These are phyloP conservation scores for Sebastes minor DNA, from an alignment of 2,797 vertebrate species.

Conservation along the genomic window DNA sequence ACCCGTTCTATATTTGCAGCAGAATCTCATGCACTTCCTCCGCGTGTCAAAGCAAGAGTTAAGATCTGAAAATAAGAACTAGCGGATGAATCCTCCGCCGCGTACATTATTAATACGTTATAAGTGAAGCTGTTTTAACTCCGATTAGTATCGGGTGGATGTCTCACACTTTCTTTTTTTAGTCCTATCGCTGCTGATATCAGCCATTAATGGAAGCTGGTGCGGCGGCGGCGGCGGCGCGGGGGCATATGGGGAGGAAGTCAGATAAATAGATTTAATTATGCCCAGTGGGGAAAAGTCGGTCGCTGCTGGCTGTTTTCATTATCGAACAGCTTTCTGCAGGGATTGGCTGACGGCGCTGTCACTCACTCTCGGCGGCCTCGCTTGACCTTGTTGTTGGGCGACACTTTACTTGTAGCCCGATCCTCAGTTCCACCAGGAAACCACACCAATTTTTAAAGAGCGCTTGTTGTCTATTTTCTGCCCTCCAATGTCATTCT, in stretches of 20 bases:
- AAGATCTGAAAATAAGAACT: conserved; percentile 42
- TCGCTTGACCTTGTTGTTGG: conserved; percentile 37
- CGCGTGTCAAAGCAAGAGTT: conserved; percentile 1
- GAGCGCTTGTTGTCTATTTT: conserved; percentile 59
- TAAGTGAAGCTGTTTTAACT: conserved; percentile 65
- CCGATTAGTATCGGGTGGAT: conserved; percentile 47
- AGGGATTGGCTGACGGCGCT: conserved; percentile 11
- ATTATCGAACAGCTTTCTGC: conserved; percentile 18
- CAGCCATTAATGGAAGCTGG: conserved; percentile 51
- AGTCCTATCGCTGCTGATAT: conserved; percentile 10
- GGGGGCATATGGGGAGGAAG: conserved; percentile 45
- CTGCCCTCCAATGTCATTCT: conserved; percentile 23
- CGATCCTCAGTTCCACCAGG: conserved; percentile 46
- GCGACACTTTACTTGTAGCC: conserved; percentile 27
- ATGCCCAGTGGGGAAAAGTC: conserved; percentile 47
- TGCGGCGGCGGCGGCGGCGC: not conserved
- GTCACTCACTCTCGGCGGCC: conserved; percentile 39
- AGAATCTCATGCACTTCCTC: not conserved
- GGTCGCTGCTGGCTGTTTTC: conserved; percentile 28
- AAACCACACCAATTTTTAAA: conserved; percentile 54
- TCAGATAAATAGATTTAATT: conserved; percentile 72
- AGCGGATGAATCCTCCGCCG: conserved; percentile 20
- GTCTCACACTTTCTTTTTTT: conserved; percentile 6
- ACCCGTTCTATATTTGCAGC: not conserved
- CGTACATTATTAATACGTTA: conserved; percentile 69